Evolutionary conservation across 2,113 vertebrate genomes (phyloP).

Genomic region (Verasper variegatus): DNA sequence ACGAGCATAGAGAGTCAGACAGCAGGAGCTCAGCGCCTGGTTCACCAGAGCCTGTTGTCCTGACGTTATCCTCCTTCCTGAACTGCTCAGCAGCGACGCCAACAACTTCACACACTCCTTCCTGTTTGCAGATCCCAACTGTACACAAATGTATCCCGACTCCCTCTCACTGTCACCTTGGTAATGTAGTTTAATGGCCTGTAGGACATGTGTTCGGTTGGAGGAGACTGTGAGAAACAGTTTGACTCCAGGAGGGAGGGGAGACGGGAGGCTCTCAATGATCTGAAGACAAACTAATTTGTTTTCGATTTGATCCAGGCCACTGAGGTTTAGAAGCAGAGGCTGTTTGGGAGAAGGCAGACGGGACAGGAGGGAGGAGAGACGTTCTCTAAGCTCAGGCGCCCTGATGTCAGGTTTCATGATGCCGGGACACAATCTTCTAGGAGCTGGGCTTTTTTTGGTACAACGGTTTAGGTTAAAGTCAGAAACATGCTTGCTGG

Average conservation of each 20-base stretch:
- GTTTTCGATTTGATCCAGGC: constrained; percentile 74
- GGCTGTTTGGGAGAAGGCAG: constrained; percentile 67
- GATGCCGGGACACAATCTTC: background rate
- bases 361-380: constrained; percentile 70
- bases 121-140: constrained; percentile 67
- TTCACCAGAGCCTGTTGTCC: constrained; percentile 85
- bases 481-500: background rate
- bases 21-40: constrained; percentile 75
- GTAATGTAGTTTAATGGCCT: constrained; percentile 55
- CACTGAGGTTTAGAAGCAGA: constrained; percentile 79
- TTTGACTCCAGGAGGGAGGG: constrained; percentile 76
- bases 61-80: constrained; percentile 82
- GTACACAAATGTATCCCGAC: constrained; percentile 47
- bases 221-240: constrained; percentile 75
- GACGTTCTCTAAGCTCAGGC: constrained; percentile 62
- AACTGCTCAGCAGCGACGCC: constrained; percentile 64
- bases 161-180: constrained; percentile 43
- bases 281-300: constrained; percentile 31
- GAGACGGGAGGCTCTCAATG: constrained; percentile 74
- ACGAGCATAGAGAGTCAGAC: constrained; percentile 74
- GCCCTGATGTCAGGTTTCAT: constrained; percentile 37
- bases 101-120: constrained; percentile 76
- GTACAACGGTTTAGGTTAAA: background rate
- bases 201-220: constrained; percentile 47
- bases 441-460: background rate